These are phyloP conservation scores for Lota lota DNA, from an alignment of 2,113 vertebrate species.

Conservation along the genomic window DNA sequence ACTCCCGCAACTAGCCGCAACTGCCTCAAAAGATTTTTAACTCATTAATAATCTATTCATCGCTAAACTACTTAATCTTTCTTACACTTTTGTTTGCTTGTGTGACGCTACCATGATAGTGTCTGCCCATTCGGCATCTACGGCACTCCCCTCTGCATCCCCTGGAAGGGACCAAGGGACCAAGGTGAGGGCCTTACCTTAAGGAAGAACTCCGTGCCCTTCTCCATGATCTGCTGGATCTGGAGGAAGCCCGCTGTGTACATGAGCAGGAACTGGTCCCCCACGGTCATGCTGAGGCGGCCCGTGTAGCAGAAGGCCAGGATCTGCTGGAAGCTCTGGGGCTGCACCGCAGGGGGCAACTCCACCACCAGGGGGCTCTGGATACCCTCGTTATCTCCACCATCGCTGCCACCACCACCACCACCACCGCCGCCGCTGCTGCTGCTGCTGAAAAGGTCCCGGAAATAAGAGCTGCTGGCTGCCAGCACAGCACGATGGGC, in stretches of 20 bases:
- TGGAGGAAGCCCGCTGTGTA: constrained; percentile 96
- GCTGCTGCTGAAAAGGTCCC: constrained; percentile 91
- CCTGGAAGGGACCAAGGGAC: too few relatives aligned
- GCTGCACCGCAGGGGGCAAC: constrained; percentile 89
- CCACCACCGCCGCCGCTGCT: constrained; percentile 56
- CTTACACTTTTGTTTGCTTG: too few relatives aligned
- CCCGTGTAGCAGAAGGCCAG: constrained; percentile 96
- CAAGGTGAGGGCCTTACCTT: constrained; percentile 77
- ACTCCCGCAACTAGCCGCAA: too few relatives aligned
- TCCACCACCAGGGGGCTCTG: constrained; percentile 84
- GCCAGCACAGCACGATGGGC: constrained; percentile 94
- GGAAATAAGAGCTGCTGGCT: constrained; percentile 96
- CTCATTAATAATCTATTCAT: too few relatives aligned
- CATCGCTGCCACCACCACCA: constrained; percentile 57
- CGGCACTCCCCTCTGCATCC: too few relatives aligned
- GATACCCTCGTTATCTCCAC: constrained; percentile 52
- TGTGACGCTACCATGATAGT: too few relatives aligned
- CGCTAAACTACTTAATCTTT: too few relatives aligned
- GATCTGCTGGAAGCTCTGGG: constrained; percentile 97
- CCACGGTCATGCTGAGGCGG: constrained; percentile 95
- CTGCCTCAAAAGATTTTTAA: too few relatives aligned
- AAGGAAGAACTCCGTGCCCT: constrained; percentile 96
- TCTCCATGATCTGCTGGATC: constrained; percentile 99
- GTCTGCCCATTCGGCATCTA: too few relatives aligned
- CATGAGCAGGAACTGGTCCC: constrained; percentile 97